These are phyloP conservation scores for Mimumesa dahlbomi DNA, from an alignment of 2,888 invertebrate species.

Conservation along the genomic window DNA sequence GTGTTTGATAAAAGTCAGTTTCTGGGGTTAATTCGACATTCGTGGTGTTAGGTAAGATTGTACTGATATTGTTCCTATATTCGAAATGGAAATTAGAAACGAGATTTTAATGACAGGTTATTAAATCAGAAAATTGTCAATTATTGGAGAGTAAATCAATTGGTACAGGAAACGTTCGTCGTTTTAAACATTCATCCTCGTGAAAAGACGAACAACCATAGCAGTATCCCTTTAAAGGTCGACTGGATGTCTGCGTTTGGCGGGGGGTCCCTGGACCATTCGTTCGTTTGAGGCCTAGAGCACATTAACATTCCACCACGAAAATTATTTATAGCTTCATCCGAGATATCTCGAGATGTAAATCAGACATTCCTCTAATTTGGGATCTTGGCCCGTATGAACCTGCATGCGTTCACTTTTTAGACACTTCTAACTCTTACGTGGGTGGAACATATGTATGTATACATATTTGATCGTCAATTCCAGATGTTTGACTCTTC, in stretches of 20 bases:
- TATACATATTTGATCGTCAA: slow-evolving; percentile 23
- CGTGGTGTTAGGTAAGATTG: too few species aligned
- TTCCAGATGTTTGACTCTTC: too few species aligned
- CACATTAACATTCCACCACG: slow-evolving; percentile 77
- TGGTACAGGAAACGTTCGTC: slow-evolving; percentile 29
- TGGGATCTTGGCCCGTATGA: slow-evolving; percentile 62
- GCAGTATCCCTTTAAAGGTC: slow-evolving; percentile 64
- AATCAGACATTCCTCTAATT: slow-evolving; percentile 76
- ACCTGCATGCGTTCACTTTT: slow-evolving; percentile 43
- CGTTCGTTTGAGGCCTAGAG: slow-evolving; percentile 64
- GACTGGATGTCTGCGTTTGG: slow-evolving; percentile 66
- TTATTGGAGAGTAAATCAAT: slow-evolving; percentile 9
- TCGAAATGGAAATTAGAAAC: too few species aligned
- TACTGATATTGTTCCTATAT: too few species aligned
- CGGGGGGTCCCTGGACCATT: slow-evolving; percentile 71
- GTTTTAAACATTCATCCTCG: slow-evolving; percentile 24
- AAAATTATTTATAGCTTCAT: slow-evolving; percentile 79
- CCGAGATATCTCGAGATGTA: slow-evolving; percentile 74
- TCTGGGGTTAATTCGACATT: too few species aligned
- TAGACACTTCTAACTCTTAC: slow-evolving; percentile 43
- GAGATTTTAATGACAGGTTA: neutral
- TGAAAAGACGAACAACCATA: slow-evolving; percentile 48
- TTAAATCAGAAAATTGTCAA: slow-evolving; percentile 21
- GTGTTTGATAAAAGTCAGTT: too few species aligned
- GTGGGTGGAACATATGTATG: slow-evolving; percentile 57